Base-by-base conservation (phyloP, 2,113 vertebrate species). In the Lycocorax pyrrhopterus region DNA sequence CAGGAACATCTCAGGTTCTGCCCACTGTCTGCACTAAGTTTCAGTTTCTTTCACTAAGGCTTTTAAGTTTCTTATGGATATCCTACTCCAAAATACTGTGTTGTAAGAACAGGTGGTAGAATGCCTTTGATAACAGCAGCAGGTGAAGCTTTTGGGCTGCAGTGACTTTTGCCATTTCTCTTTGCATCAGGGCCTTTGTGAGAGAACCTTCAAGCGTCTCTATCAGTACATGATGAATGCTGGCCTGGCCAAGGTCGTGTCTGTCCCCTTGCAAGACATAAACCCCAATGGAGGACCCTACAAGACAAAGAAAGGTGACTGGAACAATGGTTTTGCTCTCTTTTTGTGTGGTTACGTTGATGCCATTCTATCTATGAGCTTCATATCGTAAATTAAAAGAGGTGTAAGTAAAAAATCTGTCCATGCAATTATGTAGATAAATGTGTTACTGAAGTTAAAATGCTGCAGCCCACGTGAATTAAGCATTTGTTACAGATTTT, bases 271-370 rank as follows among this genome's bases (percentile, higher is more conserved):
- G 63, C 98, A 99, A 80, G 98, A 99, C 10, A 87, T 99, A 33
- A 96, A 99, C 39, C 98, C 99, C 8, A 93, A 51, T 1, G 97
- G 98, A 46, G 98, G 98, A 56, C 98, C 98, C 33, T 98, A 98
- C 94, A 98, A 98, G 93, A 99, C 98, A 88, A 99, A 98, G 93
- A 99, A 98, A 98, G 99, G 99, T 99, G 97, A 43, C 51, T n/a
- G 56, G 29, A 32, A 29, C 27, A 5, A 12, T n/a, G 23, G 16
- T 12, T 74, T 80, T 53, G 13, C 56, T 52, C 26, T 39, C 16
- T 47, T 79, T 56, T 47, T 68, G 12, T 64, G 10, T 47, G 32
- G 39, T 66, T 58, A 13, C 5, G 7, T 2, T 41, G 46, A 41
- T 94, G 21, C 20, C 3, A 3, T 63, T 88, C 37, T 80, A 3